Percentiles rank a stretch among this genome's conserved stretches.
phyloP scores from a whole-genome alignment of 2,797 vertebrate species.

The Crenuchus spilurus region DNA sequence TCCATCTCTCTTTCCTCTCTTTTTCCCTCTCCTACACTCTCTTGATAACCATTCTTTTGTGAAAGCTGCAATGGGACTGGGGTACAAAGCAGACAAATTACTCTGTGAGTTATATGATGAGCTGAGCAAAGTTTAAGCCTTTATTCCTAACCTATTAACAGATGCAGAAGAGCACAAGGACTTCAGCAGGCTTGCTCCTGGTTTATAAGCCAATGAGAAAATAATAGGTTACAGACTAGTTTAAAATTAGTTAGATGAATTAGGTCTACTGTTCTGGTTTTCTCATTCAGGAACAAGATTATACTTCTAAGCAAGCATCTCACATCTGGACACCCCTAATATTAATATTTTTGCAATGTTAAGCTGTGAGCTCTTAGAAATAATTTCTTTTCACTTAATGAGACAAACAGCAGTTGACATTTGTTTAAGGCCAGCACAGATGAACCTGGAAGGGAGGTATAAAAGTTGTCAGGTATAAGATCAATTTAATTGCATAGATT shows the following conservation, averaged over 20 bases:
- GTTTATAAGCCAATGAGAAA: not conserved
- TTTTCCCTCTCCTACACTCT: not conserved
- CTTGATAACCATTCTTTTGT: not conserved
- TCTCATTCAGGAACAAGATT: no score
- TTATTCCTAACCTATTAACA: not conserved
- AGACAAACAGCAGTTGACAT: no score
- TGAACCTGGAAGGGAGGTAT: not conserved
- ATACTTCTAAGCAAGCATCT: no score
- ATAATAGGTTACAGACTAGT: not conserved
- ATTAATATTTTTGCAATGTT: no score
- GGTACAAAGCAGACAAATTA: slow-evolving; percentile 18
- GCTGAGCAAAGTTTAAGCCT: not conserved
- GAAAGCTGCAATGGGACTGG: slow-evolving; percentile 10
- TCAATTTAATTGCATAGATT: not conserved
- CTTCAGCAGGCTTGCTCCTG: not conserved
- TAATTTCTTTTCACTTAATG: no score
- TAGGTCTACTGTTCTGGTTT: no score
- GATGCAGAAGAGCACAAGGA: not conserved
- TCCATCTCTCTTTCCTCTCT: not conserved
- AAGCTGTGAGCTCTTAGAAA: no score
- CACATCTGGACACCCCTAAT: no score
- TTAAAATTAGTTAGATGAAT: no score
- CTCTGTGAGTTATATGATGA: slow-evolving; percentile 1
- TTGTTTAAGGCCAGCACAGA: no score
- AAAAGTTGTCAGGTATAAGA: not conserved